Conservation (phyloP, 2,113 vertebrate species). For the Coracopsis vasa region DNA sequence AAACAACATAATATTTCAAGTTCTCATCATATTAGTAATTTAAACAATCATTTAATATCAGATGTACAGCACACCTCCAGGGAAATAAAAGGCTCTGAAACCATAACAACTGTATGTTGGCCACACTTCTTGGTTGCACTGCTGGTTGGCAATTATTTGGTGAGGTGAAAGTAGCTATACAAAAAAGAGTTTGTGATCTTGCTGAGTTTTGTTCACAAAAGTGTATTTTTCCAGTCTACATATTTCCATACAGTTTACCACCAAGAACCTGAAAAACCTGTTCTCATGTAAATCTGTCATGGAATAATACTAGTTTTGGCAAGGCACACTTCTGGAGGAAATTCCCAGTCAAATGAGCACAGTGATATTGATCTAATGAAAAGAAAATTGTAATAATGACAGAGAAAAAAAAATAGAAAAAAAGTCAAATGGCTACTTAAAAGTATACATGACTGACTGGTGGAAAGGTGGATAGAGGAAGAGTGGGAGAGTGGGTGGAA, state of each 20-base stretch:
- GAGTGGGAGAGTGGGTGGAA: background rate
- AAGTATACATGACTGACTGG: background rate
- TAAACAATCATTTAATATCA: background rate
- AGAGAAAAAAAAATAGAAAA: background rate
- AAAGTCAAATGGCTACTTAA: background rate
- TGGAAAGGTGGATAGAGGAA: background rate
- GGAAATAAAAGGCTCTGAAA: background rate
- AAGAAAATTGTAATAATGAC: background rate
- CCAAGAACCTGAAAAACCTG: constrained; percentile 31
- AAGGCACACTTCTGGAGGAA: background rate
- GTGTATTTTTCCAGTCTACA: background rate
- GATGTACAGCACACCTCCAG: background rate
- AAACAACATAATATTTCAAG: background rate
- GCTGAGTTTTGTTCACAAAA: background rate
- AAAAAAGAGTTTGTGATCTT: background rate
- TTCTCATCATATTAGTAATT: background rate
- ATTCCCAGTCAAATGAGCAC: background rate
- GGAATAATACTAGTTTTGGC: constrained; percentile 44
- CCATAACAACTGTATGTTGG: background rate
- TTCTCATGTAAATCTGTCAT: constrained; percentile 46
- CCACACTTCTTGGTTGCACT: background rate
- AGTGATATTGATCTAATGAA: constrained; percentile 20
- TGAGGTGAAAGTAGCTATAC: background rate
- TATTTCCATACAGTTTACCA: background rate
- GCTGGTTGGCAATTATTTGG: background rate